Base-by-base conservation (phyloP, 2,113 vertebrate genomes). In the Gnathonemus echidnorhynchus region DNA sequence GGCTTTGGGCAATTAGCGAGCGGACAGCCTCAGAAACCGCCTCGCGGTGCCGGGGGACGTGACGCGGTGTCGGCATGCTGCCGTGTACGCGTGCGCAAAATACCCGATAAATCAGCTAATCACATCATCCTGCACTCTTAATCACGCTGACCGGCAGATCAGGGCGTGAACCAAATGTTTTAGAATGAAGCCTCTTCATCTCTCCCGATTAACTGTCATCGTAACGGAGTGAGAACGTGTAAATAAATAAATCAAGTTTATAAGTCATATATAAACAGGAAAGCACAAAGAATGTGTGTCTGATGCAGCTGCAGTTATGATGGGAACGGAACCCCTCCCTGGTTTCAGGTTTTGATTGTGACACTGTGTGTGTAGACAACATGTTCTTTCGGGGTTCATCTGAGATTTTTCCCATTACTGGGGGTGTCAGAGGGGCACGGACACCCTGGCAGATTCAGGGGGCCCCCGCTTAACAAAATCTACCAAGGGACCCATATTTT, bases 1-100 rank as follows among this genome's bases (percentile, higher is more conserved):
- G 39, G 46, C 35, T 13, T 35, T 10, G 86, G 48, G 86, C 39
- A 88, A 90, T 90, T 88, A 88, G 35, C 13, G n/a, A 27, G 62
- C 39, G 87, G 74, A 90, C 85, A 52, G 45, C 24, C 42, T 91
- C 24, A 70, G 50, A n/a, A 9, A 48, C 9, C 93, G 91, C 92
- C 91, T 93, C 93, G 93, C 46, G 46, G 45, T 70, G 19, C 62
- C 24, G 17, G 11, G 31, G 53, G 35, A 31, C 88, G 6, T n/a
- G 39, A 85, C 56, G 21, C 39, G 10, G 4, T 70, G n/a, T 31
- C 62, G 39, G 56, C 24, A 15, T 21, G 56, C 56, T 13, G 7
- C 87, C 21, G 3, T 39, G 39, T n/a, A 11, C 53, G 19, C 3
- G 35, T 80, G n/a, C 74, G 74, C 35, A 17, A 35, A 80, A 42